These are phyloP conservation scores for Augochlora pura DNA, from an alignment of 1,140 invertebrate genomes.

Conservation along the genomic window DNA sequence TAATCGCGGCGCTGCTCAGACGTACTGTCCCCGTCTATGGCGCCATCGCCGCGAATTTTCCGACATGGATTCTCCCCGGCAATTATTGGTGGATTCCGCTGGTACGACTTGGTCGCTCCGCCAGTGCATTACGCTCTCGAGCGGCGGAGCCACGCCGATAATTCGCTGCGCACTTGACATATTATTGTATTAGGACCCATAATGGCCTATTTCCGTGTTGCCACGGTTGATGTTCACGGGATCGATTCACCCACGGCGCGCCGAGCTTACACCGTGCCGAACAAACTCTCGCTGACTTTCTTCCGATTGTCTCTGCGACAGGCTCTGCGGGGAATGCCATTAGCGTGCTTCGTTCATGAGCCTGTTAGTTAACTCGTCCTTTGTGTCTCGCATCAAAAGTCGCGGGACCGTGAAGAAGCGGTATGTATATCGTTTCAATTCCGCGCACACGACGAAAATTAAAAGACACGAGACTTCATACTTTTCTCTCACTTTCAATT, in stretches of 20 bases:
- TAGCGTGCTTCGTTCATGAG: too few species aligned
- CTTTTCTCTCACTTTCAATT: too few species aligned
- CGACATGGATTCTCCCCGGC: neutral
- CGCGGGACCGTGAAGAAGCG: too few species aligned
- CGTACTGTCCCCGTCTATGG: neutral
- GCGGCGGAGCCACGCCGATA: slow-evolving; percentile 8
- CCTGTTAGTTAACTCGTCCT: too few species aligned
- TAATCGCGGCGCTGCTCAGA: neutral
- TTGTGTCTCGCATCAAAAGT: too few species aligned
- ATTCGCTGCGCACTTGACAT: slow-evolving; percentile 40
- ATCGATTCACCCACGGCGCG: slow-evolving; percentile 4
- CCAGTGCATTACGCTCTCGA: slow-evolving; percentile 6
- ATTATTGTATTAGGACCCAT: slow-evolving; percentile 43
- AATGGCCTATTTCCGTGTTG: slow-evolving; percentile 39
- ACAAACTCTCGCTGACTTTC: neutral
- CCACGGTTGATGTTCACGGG: neutral
- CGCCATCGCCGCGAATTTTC: neutral
- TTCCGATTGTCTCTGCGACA: neutral
- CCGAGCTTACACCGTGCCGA: neutral
- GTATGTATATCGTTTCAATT: too few species aligned
- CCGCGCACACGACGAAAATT: too few species aligned
- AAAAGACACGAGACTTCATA: too few species aligned
- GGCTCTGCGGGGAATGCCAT: too few species aligned
- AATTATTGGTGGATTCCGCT: slow-evolving; percentile 18
- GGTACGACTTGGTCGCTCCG: slow-evolving; percentile 1